Conservation (phyloP, 1,140 invertebrate species). For the Ctenoplectra terminalis region DNA sequence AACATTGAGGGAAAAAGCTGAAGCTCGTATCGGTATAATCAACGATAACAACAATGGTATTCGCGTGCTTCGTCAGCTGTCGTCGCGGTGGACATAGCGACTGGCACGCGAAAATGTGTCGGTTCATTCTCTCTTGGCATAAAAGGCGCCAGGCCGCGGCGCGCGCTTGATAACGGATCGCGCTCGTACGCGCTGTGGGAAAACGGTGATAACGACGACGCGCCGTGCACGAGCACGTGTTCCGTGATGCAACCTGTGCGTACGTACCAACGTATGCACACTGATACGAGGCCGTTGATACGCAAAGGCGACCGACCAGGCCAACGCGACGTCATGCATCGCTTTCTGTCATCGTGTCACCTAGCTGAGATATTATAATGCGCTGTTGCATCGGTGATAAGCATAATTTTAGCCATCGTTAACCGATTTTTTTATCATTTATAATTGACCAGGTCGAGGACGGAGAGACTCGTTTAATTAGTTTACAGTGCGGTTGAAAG, state of each 20-base stretch:
- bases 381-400: not conserved
- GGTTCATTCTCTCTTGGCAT: conserved; percentile 38
- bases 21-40: not conserved
- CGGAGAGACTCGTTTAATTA: too few relatives aligned
- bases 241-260: conserved; percentile 41
- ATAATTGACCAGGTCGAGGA: too few relatives aligned
- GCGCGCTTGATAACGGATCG: conserved; percentile 57
- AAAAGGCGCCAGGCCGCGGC: conserved; percentile 46
- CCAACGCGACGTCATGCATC: not conserved
- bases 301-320: not conserved
- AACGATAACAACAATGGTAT: conserved; percentile 19
- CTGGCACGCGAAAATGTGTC: conserved; percentile 43
- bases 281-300: conserved; percentile 6
- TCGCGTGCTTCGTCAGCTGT: conserved; percentile 20
- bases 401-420: not conserved
- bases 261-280: not conserved
- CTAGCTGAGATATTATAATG: not conserved
- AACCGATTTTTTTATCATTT: too few relatives aligned
- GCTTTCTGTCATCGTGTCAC: not conserved
- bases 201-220: conserved; percentile 49
- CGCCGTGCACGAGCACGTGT: conserved; percentile 42
- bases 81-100: conserved; percentile 3
- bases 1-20: not conserved
- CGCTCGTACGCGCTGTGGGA: conserved; percentile 47
- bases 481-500: too few relatives aligned